Percentiles rank a stretch among this genome's conserved stretches.
phyloP scores from a whole-genome alignment of 2,113 vertebrate species.

The Rhabdomys dilectus region DNA sequence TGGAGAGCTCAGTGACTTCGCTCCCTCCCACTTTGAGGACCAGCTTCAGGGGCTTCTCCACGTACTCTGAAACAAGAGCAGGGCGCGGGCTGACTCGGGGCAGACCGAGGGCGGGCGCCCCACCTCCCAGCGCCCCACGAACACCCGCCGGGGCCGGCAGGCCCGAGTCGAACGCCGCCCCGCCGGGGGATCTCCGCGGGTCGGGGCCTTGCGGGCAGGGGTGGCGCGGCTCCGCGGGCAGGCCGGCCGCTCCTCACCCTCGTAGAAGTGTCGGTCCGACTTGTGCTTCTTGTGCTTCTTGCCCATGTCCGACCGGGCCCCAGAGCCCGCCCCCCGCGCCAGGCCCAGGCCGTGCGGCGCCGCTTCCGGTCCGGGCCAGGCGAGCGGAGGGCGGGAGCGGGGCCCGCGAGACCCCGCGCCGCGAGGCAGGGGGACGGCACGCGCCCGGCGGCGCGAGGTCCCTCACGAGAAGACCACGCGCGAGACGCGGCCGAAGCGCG shows the following conservation, averaged over 20 bases:
- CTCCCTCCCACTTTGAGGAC: slow-evolving; percentile 97
- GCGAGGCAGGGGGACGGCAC: slow-evolving; percentile 62
- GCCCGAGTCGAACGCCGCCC: slow-evolving; percentile 36
- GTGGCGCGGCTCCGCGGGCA: neutral
- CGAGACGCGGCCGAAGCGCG: neutral
- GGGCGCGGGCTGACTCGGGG: neutral
- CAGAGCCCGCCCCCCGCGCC: slow-evolving; percentile 77
- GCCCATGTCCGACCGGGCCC: slow-evolving; percentile 89
- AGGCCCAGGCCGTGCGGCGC: slow-evolving; percentile 75
- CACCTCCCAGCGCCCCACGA: neutral
- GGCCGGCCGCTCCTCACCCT: slow-evolving; percentile 87
- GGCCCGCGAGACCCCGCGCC: slow-evolving; percentile 67
- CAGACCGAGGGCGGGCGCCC: neutral
- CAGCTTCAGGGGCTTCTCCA: slow-evolving; percentile 95
- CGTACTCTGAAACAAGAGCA: slow-evolving; percentile 83
- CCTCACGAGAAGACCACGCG: neutral
- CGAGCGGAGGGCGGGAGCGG: slow-evolving; percentile 74
- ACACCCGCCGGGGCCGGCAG: neutral
- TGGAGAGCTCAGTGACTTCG: slow-evolving; percentile 94
- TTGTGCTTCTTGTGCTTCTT: slow-evolving; percentile 98
- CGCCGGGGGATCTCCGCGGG: neutral
- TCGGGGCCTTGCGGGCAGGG: neutral
- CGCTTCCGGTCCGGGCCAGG: slow-evolving; percentile 76
- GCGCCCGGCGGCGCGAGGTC: slow-evolving; percentile 66
- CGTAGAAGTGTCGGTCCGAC: slow-evolving; percentile 93